Evolutionary conservation across 1,140 invertebrate species (phyloP), one percentile per base, ranked within the genome.

Genomic region (Laupala kohalensis): DNA sequence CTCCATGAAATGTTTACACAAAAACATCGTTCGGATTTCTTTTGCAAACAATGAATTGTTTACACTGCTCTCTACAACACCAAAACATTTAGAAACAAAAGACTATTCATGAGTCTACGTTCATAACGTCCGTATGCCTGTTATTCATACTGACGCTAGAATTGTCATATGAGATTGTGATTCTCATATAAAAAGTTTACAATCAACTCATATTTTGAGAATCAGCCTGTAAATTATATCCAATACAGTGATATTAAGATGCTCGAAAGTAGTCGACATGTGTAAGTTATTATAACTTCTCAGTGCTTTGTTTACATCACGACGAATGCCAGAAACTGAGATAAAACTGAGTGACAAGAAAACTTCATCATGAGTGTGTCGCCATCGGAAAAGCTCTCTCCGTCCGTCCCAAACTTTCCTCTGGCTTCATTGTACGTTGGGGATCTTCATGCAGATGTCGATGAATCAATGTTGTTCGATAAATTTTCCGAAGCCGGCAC

Each of bases 341-440:
- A 71, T 69, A 19, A 37, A 26, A 26, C 24, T 53, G 25, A 63
- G 73, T 76, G 73, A 75, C 62, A 73, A 29, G 23, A 73, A 72
- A 86, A 82, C 68, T 90, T 90, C 89, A 90, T 90, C 88, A n/a
- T n/a, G n/a, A n/a, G n/a, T n/a, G n/a, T n/a, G n/a, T n/a, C n/a
- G n/a, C n/a, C n/a, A n/a, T n/a, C n/a, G n/a, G n/a, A n/a, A n/a
- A n/a, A n/a, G n/a, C n/a, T n/a, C n/a, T n/a, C n/a, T 89, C 78
- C 78, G 69, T 88, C 88, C 79, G 88, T 88, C 75, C 89, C 90
- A 69, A 93, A 91, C 81, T 94, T 93, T 78, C 92, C 92, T n/a
- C 94, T 97, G 91, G 96, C 97, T 78, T 99, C 96, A 69, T 86
- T 99, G 74, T 99, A 99, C 83, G 97, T 99, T 76, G 98, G 98